Base-by-base conservation (phyloP, 2,797 vertebrate genomes). In the Anas capensis region DNA sequence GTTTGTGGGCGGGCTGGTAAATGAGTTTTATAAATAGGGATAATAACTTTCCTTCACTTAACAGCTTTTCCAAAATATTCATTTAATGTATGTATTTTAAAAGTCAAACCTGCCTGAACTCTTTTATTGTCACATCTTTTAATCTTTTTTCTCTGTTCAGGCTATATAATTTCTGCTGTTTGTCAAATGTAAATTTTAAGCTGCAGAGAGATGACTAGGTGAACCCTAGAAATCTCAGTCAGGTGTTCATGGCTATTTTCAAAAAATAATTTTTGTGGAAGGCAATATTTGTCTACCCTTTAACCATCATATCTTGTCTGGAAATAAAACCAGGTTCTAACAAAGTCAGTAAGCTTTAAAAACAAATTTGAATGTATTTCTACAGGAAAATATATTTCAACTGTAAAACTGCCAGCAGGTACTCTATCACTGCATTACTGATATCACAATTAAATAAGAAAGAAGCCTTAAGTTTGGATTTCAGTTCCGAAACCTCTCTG, bases 291-390 rank as follows among this genome's bases (percentile, higher is more conserved):
- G 40, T 11, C 60, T 72, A 33, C 62, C 9, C 49, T 53, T 78
- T 48, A 53, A 36, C 58, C 48, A 92, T 80, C 51, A 72, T 49
- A 38, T 84, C n/a, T 29, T 71, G 6, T 49, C 86, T 88, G 38
- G 58, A 90, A 86, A 79, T 73, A 73, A 81, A 92, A 82, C n/a
- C 42, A 16, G 18, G 11, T 70, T 89, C 51, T 91, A 91, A 49
- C 26, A 90, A 86, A 77, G 12, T 33, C 53, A 79, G 27, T 11
- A 88, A 84, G 36, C 69, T 91, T 79, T 78, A 86, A 36, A 94
- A 96, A 78, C 7, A 90, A 40, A 61, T 57, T 10, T 61, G 34
- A 92, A 58, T 71, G 14, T 51, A 54, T 87, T 91, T 86, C 34
- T 86, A 51, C 10, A 46, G 48, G 31, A 90, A 80, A 40, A 36